Conservation (phyloP, 2,797 vertebrate species). For the Poeciliopsis paucimaculata region DNA sequence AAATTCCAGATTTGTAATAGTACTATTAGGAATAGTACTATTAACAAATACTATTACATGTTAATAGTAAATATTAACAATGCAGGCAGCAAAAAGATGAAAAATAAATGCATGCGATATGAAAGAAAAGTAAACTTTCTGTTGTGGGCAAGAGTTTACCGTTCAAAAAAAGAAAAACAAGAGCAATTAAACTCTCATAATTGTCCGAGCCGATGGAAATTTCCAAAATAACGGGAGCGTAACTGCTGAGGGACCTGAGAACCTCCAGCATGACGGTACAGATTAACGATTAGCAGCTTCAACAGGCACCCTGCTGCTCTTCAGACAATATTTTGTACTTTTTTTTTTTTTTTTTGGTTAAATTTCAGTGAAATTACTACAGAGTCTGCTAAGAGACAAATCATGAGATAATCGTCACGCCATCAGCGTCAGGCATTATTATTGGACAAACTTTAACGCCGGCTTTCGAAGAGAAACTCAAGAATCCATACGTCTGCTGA, state of each 20-base stretch:
- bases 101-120: neutral
- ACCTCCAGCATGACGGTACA: neutral
- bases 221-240: neutral
- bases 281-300: neutral
- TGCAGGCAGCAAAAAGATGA: neutral
- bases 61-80: neutral
- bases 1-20: neutral
- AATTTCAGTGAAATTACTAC: conserved; percentile 2
- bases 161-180: neutral
- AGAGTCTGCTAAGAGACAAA: neutral
- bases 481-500: neutral
- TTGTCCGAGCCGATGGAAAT: neutral
- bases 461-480: neutral
- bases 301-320: neutral
- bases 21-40: no score
- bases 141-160: neutral
- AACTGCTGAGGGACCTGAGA: conserved; percentile 4
- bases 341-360: no score
- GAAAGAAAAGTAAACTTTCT: neutral
- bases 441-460: neutral
- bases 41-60: no score
- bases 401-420: neutral
- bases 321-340: neutral
- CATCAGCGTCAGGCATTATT: neutral
- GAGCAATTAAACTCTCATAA: neutral